These are phyloP conservation scores for Okapia johnstoni DNA, from an alignment of 2,113 vertebrate genomes.

Conservation along the genomic window DNA sequence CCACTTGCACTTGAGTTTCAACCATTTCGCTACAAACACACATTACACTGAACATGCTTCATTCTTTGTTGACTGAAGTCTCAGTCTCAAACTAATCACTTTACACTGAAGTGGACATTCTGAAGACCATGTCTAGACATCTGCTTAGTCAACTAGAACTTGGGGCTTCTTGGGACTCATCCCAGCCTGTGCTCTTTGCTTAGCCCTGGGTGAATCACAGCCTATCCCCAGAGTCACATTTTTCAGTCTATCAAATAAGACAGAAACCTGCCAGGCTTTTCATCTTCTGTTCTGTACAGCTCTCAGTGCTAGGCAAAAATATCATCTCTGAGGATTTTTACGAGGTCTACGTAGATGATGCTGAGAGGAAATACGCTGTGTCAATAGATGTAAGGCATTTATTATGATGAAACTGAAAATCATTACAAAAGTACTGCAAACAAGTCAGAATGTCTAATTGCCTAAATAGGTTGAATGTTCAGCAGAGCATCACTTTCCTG, in stretches of 20 bases:
- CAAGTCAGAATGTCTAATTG: not conserved
- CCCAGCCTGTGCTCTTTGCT: not conserved
- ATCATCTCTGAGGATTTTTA: not conserved
- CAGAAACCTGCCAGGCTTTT: constrained; percentile 3
- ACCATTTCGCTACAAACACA: not conserved
- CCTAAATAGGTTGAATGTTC: not conserved
- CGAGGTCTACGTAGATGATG: not conserved
- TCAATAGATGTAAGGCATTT: not conserved
- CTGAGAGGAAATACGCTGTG: constrained; percentile 6
- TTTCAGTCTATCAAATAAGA: not conserved
- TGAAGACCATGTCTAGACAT: not conserved
- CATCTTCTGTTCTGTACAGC: not conserved
- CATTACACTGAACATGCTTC: not conserved
- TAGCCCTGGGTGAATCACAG: not conserved
- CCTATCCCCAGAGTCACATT: not conserved
- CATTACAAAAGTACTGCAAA: not conserved
- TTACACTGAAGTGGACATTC: not conserved
- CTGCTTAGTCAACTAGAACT: constrained; percentile 23
- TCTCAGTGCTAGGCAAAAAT: not conserved
- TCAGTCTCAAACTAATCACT: not conserved
- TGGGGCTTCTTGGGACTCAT: not conserved
- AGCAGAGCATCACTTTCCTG: not conserved
- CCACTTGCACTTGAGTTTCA: not conserved
- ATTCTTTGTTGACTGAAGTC: not conserved
- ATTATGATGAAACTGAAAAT: not conserved